Percentiles rank a stretch among this genome's conserved stretches.
phyloP scores from a whole-genome alignment of 2,113 vertebrate species.

The Synodontis membranacea region DNA sequence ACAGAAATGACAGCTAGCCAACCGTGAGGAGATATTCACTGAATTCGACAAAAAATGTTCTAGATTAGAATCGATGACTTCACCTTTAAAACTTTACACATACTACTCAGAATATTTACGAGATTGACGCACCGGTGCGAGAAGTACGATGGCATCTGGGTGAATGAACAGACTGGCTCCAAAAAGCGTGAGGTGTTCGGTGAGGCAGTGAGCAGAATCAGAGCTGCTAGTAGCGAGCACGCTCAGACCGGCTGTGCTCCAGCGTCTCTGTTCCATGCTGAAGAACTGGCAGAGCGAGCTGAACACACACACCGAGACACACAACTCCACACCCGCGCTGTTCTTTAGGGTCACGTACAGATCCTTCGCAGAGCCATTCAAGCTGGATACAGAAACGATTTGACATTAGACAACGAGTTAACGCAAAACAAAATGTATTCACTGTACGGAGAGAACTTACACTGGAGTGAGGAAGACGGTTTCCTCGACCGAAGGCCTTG shows the following conservation, averaged over 20 bases:
- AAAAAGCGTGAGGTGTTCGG: slow-evolving; percentile 78
- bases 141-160: slow-evolving; percentile 71
- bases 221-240: slow-evolving; percentile 72
- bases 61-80: too few species aligned
- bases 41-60: too few species aligned
- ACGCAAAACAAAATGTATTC: too few species aligned
- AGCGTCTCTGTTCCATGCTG: slow-evolving; percentile 61
- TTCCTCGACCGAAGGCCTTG: slow-evolving; percentile 56
- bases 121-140: slow-evolving; percentile 70
- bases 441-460: slow-evolving; percentile 59
- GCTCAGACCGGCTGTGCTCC: slow-evolving; percentile 73
- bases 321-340: slow-evolving; percentile 50
- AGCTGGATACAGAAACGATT: slow-evolving; percentile 50
- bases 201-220: slow-evolving; percentile 70
- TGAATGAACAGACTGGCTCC: slow-evolving; percentile 80
- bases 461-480: slow-evolving; percentile 73
- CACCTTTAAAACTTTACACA: not conserved
- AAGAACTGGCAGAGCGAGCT: slow-evolving; percentile 78
- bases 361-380: slow-evolving; percentile 56
- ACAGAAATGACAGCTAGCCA: too few species aligned
- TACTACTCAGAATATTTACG: not conserved
- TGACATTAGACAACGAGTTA: not conserved
- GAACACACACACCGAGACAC: slow-evolving; percentile 67
- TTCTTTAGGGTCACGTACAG: slow-evolving; percentile 68
- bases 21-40: too few species aligned